A percentile compares a stretch with the other conserved stretches of the same genome.
These are phyloP conservation scores for Buathra laborator DNA, from an alignment of 2,888 invertebrate species.

Conservation along the genomic window DNA sequence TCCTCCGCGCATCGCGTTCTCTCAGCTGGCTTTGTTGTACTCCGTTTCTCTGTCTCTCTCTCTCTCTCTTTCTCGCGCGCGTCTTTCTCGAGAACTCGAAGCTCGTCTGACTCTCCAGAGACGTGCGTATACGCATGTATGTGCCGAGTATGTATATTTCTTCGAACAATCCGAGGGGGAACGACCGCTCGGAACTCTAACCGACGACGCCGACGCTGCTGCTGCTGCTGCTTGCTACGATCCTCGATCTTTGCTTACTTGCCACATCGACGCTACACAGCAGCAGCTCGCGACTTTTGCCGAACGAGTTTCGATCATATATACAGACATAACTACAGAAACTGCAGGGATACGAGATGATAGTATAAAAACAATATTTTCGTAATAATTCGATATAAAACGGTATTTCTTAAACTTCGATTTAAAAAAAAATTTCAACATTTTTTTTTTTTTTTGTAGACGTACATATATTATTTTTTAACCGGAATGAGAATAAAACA, in stretches of 20 bases:
- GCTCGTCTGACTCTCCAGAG: constrained; percentile 7
- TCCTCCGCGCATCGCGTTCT: constrained; percentile 28
- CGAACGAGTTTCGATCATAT: constrained; percentile 65
- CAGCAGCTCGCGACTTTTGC: constrained; percentile 21
- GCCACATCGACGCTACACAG: constrained; percentile 18
- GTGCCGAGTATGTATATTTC: constrained; percentile 70
- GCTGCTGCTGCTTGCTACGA: constrained; percentile 54
- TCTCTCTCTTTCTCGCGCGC: constrained; percentile 25
- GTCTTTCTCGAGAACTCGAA: constrained; percentile 38
- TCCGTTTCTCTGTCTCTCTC: constrained; percentile 29
- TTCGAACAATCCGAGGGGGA: constrained; percentile 72
- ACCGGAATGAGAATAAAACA: too few relatives aligned
- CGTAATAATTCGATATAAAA: background rate
- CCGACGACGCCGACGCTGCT: constrained; percentile 56
- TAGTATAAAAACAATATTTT: background rate
- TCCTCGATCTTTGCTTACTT: constrained; percentile 62
- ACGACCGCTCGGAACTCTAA: constrained; percentile 67
- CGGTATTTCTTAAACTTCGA: background rate
- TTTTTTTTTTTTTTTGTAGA: background rate
- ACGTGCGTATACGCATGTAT: constrained; percentile 70
- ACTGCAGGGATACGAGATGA: background rate
- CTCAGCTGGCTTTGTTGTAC: constrained; percentile 18
- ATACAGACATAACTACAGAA: background rate
- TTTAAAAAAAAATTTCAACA: background rate
- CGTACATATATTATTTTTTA: too few relatives aligned